Conservation (phyloP, 2,113 vertebrate species). For the Seriola rivoliana region DNA sequence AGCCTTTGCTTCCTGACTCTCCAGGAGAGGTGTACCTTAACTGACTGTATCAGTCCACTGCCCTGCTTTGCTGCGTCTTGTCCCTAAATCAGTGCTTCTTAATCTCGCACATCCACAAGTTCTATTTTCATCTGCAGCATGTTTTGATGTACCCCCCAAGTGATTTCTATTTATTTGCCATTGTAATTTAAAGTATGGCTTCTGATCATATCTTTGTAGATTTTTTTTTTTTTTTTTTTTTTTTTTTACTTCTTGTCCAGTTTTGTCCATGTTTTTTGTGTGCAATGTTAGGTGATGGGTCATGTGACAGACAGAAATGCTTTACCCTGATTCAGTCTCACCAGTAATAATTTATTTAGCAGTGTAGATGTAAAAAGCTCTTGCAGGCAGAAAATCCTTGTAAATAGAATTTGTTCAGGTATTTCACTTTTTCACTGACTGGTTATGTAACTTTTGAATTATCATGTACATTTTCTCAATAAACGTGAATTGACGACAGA, state of each 20-base stretch:
- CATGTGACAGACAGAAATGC: not conserved
- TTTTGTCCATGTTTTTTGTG: conserved; percentile 12
- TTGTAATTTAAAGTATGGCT: conserved; percentile 44
- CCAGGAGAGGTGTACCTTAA: conserved; percentile 83
- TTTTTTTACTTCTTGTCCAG: not conserved
- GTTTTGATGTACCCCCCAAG: not conserved
- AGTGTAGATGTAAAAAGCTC: conserved; percentile 8
- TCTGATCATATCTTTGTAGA: not conserved
- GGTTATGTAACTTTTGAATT: conserved; percentile 63
- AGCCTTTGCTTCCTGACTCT: conserved; percentile 77
- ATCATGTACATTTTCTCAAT: conserved; percentile 70
- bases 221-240: not conserved
- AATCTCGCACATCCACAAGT: not conserved
- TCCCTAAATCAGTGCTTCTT: conserved; percentile 1
- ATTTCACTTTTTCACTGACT: conserved; percentile 29
- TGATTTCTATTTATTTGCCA: conserved; percentile 63
- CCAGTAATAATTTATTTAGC: conserved; percentile 44
- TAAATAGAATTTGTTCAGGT: conserved; percentile 45
- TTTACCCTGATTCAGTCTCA: not conserved
- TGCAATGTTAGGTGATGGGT: conserved; percentile 9
- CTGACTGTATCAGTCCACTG: conserved; percentile 94
- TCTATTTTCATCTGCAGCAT: conserved; percentile 5
- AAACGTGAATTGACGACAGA: conserved; percentile 46
- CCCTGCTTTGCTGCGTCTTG: conserved; percentile 31
- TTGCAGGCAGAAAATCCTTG: conserved; percentile 34